Conservation (phyloP, 2,888 invertebrate genomes). For the Volucella inanis region DNA sequence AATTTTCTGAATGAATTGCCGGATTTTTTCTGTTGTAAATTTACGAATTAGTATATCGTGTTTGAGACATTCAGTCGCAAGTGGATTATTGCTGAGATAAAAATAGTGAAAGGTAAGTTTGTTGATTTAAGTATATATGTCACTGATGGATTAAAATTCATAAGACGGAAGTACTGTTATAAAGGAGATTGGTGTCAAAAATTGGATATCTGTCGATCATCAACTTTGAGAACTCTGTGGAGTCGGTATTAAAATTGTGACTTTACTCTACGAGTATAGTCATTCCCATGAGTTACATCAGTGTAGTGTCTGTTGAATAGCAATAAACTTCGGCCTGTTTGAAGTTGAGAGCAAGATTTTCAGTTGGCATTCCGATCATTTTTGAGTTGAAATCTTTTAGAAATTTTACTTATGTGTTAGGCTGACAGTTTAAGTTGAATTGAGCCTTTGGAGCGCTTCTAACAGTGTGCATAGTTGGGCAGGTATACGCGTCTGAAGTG, state of each 20-base stretch:
- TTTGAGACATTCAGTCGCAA: slow-evolving; percentile 46
- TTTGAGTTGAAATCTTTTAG: not conserved
- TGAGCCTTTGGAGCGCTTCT: not conserved
- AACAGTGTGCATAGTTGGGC: not conserved
- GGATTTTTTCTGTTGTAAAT: slow-evolving; percentile 35
- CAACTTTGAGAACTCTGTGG: too few species aligned
- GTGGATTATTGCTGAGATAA: slow-evolving; percentile 54
- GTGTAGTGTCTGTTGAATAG: slow-evolving; percentile 36
- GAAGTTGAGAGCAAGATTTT: slow-evolving; percentile 19
- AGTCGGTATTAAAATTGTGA: too few species aligned
- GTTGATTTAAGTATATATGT: slow-evolving; percentile 34
- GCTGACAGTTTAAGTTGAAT: slow-evolving; percentile 29
- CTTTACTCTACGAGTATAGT: too few species aligned
- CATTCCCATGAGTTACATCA: slow-evolving; percentile 28
- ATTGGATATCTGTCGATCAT: too few species aligned
- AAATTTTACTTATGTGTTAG: slow-evolving; percentile 28
- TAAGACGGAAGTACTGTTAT: not conserved
- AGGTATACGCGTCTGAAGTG: too few species aligned
- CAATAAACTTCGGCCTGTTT: slow-evolving; percentile 2
- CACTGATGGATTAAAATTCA: slow-evolving; percentile 40
- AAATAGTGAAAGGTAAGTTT: slow-evolving; percentile 64
- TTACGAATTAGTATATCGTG: slow-evolving; percentile 28
- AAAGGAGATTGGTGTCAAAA: too few species aligned
- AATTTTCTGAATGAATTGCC: slow-evolving; percentile 26
- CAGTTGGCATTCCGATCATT: slow-evolving; percentile 14